These are phyloP conservation scores for Melanerpes aurifrons DNA, from an alignment of 2,113 vertebrate genomes.

Conservation along the genomic window DNA sequence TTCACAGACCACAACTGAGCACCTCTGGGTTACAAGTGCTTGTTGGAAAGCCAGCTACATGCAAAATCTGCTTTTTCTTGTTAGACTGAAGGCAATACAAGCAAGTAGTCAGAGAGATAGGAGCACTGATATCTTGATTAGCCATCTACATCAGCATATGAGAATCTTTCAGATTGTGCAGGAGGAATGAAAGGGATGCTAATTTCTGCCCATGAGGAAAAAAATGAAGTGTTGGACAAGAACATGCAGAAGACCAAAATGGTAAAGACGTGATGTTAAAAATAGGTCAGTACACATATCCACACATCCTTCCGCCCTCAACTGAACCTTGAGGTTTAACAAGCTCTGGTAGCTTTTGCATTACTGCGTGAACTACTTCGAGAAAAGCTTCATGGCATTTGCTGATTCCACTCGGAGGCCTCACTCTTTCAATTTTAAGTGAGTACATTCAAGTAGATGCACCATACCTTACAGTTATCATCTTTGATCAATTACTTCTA, in stretches of 20 bases:
- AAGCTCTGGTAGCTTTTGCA: neutral
- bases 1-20: neutral
- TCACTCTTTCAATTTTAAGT: neutral
- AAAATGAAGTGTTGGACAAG: neutral
- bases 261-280: neutral
- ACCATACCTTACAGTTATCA: neutral
- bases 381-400: neutral
- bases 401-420: neutral
- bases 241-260: neutral
- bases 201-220: neutral
- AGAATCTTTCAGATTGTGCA: neutral
- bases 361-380: neutral
- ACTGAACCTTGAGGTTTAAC: neutral
- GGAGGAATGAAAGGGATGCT: neutral
- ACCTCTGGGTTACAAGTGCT: neutral
- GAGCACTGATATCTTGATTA: neutral
- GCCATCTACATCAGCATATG: neutral
- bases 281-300: neutral
- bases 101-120: neutral
- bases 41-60: neutral
- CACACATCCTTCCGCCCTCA: neutral
- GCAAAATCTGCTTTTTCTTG: neutral
- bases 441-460: neutral
- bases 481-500: neutral
- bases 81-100: neutral